These are phyloP conservation scores for Protosalanx chinensis DNA, from an alignment of 2,797 vertebrate genomes.

Conservation along the genomic window DNA sequence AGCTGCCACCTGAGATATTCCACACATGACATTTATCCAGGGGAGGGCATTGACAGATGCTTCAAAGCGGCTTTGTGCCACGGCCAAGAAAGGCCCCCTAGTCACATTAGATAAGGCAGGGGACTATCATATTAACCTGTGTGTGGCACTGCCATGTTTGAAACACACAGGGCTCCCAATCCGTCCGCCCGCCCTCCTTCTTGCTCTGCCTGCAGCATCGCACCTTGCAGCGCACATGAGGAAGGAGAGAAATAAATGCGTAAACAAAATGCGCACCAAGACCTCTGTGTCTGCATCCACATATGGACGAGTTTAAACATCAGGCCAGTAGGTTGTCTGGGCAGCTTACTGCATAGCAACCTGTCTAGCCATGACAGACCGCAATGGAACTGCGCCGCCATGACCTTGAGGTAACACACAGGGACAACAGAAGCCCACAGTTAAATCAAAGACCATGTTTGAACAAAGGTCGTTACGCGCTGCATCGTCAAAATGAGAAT, in stretches of 20 bases:
- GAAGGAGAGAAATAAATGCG: constrained; percentile 43
- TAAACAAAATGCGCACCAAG: constrained; percentile 45
- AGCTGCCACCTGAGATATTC: constrained; percentile 78
- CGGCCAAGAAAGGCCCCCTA: constrained; percentile 68
- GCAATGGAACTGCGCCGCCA: not conserved
- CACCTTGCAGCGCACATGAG: constrained; percentile 14
- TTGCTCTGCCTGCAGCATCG: constrained; percentile 6
- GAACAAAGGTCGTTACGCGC: not conserved
- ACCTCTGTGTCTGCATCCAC: not conserved
- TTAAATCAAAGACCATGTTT: not conserved
- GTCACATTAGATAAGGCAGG: constrained; percentile 73
- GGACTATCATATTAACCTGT: constrained; percentile 68
- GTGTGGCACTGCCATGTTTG: constrained; percentile 53
- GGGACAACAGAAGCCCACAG: not conserved
- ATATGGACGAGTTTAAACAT: not conserved
- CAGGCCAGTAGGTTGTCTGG: not conserved
- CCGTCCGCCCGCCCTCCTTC: not conserved
- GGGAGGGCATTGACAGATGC: constrained; percentile 74
- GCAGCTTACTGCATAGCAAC: no score
- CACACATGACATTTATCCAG: constrained; percentile 77
- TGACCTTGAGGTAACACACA: not conserved
- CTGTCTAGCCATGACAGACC: not conserved
- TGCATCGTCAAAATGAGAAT: not conserved
- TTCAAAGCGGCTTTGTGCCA: constrained; percentile 76
- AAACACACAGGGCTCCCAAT: constrained; percentile 26